Percentiles rank a stretch among this genome's conserved stretches.
These are phyloP conservation scores for Ploceus nigricollis DNA, from an alignment of 2,113 vertebrate genomes.

Conservation along the genomic window DNA sequence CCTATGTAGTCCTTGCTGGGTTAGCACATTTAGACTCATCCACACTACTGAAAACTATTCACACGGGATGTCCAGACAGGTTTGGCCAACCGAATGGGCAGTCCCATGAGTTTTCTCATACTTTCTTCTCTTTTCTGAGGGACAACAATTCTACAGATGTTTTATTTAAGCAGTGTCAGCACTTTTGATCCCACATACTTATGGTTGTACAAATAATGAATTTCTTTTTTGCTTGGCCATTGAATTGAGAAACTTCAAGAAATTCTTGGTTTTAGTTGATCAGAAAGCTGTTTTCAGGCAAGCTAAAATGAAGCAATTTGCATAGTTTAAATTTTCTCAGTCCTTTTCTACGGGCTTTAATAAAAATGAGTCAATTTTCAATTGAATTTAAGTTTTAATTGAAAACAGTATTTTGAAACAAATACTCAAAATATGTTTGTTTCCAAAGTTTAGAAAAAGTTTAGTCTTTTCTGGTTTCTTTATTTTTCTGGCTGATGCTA, in stretches of 20 bases:
- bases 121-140: neutral
- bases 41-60: neutral
- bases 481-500: neutral
- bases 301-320: neutral
- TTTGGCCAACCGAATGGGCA: neutral
- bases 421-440: neutral
- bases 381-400: neutral
- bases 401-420: neutral
- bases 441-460: neutral
- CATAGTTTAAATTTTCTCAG: neutral
- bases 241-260: neutral
- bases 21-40: neutral
- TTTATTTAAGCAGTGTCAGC: neutral
- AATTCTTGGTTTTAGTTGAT: neutral
- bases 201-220: neutral
- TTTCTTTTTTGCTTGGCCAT: neutral
- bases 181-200: neutral
- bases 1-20: neutral
- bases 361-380: neutral
- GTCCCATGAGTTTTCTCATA: neutral
- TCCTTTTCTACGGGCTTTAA: neutral
- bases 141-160: neutral
- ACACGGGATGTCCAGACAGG: neutral
- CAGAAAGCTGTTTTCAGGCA: conserved; percentile 3
- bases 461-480: neutral